These are phyloP conservation scores for Fistularia commersonii DNA, from an alignment of 2,797 vertebrate species.

Conservation along the genomic window DNA sequence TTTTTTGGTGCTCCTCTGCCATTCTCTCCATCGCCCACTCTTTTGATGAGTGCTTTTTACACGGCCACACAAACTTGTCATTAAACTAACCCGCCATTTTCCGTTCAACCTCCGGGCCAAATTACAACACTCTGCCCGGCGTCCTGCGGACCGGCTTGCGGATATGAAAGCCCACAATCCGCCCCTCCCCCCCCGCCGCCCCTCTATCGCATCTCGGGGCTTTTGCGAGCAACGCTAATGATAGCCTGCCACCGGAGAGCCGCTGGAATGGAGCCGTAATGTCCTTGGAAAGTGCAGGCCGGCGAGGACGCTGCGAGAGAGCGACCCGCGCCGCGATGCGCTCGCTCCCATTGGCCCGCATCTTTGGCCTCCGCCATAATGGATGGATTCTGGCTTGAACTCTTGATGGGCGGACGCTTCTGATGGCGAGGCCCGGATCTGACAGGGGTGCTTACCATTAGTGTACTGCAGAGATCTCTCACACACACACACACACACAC, in stretches of 20 bases:
- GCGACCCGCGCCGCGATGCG: slow-evolving; percentile 45
- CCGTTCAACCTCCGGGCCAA: slow-evolving; percentile 71
- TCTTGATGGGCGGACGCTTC: slow-evolving; percentile 47
- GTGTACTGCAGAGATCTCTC: slow-evolving; percentile 36
- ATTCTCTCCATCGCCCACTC: slow-evolving; percentile 57
- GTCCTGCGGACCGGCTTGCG: slow-evolving; percentile 67
- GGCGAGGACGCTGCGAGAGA: slow-evolving; percentile 48
- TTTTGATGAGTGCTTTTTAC: slow-evolving; percentile 72
- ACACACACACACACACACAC: slow-evolving; percentile 19
- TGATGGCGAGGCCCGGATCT: slow-evolving; percentile 56
- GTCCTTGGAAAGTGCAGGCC: slow-evolving; percentile 71
- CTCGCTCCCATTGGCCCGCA: slow-evolving; percentile 19
- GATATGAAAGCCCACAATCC: slow-evolving; percentile 77
- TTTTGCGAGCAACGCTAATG: slow-evolving; percentile 72
- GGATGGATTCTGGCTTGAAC: slow-evolving; percentile 59
- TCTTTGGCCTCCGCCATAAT: slow-evolving; percentile 55
- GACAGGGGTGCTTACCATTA: slow-evolving; percentile 59
- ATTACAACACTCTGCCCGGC: slow-evolving; percentile 67
- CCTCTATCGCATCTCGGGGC: slow-evolving; percentile 70
- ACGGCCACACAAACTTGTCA: slow-evolving; percentile 72
- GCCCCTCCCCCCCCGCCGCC: slow-evolving; percentile 73
- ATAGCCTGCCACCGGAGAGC: slow-evolving; percentile 73
- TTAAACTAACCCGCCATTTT: slow-evolving; percentile 74
- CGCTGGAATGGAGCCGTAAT: slow-evolving; percentile 68
- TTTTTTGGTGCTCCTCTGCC: slow-evolving; percentile 41